These are phyloP conservation scores for Nymphicus hollandicus DNA, from an alignment of 2,113 vertebrate genomes.

Conservation along the genomic window DNA sequence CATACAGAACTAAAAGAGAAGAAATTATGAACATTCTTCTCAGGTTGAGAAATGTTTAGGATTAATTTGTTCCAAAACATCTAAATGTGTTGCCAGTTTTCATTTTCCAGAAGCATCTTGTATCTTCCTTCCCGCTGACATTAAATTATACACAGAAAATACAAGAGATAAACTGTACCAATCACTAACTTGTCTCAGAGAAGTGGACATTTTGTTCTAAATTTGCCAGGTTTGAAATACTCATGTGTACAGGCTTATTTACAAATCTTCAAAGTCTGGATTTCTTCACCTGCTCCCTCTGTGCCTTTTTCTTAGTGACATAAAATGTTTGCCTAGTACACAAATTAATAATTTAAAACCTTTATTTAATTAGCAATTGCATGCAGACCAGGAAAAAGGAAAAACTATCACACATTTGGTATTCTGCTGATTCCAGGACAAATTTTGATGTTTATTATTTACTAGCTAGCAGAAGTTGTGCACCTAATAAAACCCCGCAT, in stretches of 20 bases:
- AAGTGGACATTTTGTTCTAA: background rate
- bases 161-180: background rate
- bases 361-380: background rate
- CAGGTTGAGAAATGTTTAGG: background rate
- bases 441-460: background rate
- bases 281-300: background rate
- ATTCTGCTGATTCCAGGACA: background rate
- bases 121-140: background rate
- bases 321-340: background rate
- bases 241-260: background rate
- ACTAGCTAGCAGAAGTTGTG: background rate
- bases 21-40: background rate
- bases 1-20: background rate
- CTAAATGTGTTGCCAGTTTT: background rate
- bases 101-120: background rate
- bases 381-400: background rate
- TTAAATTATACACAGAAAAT: background rate
- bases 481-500: background rate
- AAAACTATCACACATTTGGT: background rate
- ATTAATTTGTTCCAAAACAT: conserved; percentile 4
- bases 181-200: background rate
- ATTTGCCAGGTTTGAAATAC: background rate
- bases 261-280: background rate
- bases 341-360: background rate
- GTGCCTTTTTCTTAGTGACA: background rate